Percentiles rank a stretch among this genome's conserved stretches.
These are phyloP conservation scores for Poecilia latipinna DNA, from an alignment of 2,113 vertebrate genomes.

Conservation along the genomic window DNA sequence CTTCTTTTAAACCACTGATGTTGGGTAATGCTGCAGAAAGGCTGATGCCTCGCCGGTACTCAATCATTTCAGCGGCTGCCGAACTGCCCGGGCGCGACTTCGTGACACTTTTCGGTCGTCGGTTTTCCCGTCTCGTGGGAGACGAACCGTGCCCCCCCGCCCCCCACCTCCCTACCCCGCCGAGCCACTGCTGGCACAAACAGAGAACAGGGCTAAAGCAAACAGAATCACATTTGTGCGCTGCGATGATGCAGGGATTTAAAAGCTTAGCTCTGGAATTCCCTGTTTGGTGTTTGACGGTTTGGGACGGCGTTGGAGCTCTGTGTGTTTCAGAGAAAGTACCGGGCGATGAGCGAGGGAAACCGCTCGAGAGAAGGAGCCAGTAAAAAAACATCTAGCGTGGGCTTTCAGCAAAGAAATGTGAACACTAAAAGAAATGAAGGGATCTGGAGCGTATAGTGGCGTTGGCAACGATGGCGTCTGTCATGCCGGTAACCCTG, in stretches of 20 bases:
- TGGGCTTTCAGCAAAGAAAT: background rate
- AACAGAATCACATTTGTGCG: slow-evolving; percentile 73
- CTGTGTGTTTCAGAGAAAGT: slow-evolving; percentile 41
- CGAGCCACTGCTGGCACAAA: slow-evolving; percentile 33
- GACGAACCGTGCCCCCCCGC: slow-evolving; percentile 35
- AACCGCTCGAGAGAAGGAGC: slow-evolving; percentile 15
- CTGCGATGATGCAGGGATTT: slow-evolving; percentile 74
- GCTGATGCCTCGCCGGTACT: background rate
- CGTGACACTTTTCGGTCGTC: slow-evolving; percentile 1
- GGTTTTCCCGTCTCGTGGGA: slow-evolving; percentile 12
- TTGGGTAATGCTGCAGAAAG: background rate
- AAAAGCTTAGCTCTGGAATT: slow-evolving; percentile 75
- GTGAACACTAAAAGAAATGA: background rate
- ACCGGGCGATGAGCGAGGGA: slow-evolving; percentile 55
- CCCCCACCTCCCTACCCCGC: too few species aligned
- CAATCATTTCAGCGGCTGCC: background rate
- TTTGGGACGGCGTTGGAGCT: slow-evolving; percentile 9
- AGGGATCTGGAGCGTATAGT: background rate
- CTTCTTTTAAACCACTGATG: background rate
- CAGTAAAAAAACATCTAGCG: background rate
- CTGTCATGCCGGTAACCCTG: slow-evolving; percentile 10
- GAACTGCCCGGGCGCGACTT: background rate
- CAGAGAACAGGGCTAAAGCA: slow-evolving; percentile 58
- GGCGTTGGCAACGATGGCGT: background rate
- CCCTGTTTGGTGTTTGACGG: slow-evolving; percentile 59